A percentile compares a stretch with the other conserved stretches of the same genome.
phyloP scores from a whole-genome alignment of 2,113 vertebrate species.

The pig (Sus scrofa) region T2T-Sscrofa CM000813.6:124352501-124353000 shows the following conservation, averaged over 20 bases:
- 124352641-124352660: background rate
- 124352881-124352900: background rate
- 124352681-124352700: slow-evolving; percentile 1
- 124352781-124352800: background rate
- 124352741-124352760: slow-evolving; percentile 11
- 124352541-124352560: slow-evolving; percentile 12
- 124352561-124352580: background rate
- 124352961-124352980: background rate
- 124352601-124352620: slow-evolving; percentile 12
- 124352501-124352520: background rate
- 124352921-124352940: background rate
- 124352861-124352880: background rate
- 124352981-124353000: background rate
- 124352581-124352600: background rate
- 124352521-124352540: background rate
- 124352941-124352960: background rate
- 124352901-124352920: background rate
- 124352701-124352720: slow-evolving; percentile 46
- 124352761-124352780: slow-evolving; percentile 44
- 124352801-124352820: background rate
- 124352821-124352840: background rate
- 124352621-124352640: slow-evolving; percentile 24
- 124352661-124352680: background rate
- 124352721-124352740: background rate
- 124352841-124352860: background rate